phyloP scores from a whole-genome alignment of 2,113 vertebrate genomes.

The Pycnonotus jocosus region DNA sequence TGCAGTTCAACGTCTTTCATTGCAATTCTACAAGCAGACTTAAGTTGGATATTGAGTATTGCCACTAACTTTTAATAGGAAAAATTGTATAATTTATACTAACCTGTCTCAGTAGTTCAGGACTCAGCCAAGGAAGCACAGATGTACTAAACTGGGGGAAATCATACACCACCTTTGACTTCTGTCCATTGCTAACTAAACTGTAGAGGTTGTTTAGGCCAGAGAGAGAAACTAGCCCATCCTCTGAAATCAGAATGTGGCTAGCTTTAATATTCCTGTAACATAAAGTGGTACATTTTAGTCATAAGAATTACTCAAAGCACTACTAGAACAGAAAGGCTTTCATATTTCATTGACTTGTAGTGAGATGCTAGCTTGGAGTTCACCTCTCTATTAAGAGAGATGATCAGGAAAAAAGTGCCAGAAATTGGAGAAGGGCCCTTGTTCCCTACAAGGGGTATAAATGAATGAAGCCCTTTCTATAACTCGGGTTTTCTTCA shows the following conservation, averaged over 20 bases:
- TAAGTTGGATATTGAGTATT: neutral
- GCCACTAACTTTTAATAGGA: conserved; percentile 4
- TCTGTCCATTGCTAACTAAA: conserved; percentile 90
- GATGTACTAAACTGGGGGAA: conserved; percentile 93
- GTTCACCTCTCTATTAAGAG: neutral
- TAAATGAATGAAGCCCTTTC: neutral
- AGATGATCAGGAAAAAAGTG: neutral
- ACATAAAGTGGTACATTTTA: conserved; percentile 67
- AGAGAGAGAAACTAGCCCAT: conserved; percentile 91
- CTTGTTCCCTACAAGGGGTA: neutral
- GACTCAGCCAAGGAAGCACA: conserved; percentile 96
- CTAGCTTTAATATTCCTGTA: conserved; percentile 95
- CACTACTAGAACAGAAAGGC: neutral
- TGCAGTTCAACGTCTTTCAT: neutral
- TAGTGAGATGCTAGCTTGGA: neutral
- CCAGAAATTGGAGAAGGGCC: neutral
- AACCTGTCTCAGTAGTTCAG: conserved; percentile 96
- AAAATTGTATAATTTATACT: conserved; percentile 43
- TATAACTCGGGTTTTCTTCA: neutral
- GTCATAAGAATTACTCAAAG: conserved; percentile 28
- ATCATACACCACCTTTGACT: conserved; percentile 85
- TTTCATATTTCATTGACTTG: neutral
- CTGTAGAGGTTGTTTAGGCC: conserved; percentile 91
- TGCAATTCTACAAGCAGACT: neutral
- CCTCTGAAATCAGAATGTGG: conserved; percentile 92